A percentile compares a stretch with the other conserved stretches of the same genome.
These are phyloP conservation scores for Conus canariensis DNA, from an alignment of 2,888 invertebrate species.

Conservation along the genomic window DNA sequence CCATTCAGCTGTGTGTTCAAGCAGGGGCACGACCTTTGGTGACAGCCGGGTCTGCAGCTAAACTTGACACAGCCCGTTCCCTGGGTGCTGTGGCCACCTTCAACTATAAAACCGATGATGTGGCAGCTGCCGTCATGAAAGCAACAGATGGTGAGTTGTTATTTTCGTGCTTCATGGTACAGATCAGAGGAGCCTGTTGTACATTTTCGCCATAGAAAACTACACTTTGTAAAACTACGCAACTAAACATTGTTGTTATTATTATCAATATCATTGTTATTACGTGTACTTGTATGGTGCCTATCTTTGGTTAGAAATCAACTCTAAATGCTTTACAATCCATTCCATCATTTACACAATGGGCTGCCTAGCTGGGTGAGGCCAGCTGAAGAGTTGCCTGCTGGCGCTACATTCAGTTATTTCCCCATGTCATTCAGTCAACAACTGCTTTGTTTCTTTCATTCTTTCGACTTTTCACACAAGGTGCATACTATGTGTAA, in stretches of 20 bases:
- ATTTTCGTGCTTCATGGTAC: not conserved
- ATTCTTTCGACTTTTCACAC: no score
- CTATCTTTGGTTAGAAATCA: no score
- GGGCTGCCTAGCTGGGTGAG: no score
- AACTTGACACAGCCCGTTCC: constrained; percentile 68
- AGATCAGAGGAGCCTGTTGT: not conserved
- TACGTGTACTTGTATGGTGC: no score
- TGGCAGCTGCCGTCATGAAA: constrained; percentile 69
- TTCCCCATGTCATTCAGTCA: no score
- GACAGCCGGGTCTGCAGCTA: constrained; percentile 76
- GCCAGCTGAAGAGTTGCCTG: no score
- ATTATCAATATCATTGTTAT: no score
- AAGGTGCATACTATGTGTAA: no score
- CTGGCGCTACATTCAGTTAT: no score
- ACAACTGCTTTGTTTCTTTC: no score
- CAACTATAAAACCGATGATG: constrained; percentile 77
- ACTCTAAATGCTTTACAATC: no score
- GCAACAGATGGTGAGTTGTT: constrained; percentile 69
- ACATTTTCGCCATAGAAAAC: not conserved
- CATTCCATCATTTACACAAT: no score
- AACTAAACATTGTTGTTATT: not conserved
- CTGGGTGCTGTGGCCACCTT: constrained; percentile 76
- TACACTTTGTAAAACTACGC: not conserved
- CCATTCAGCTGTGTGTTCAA: constrained; percentile 74
- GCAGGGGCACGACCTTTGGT: constrained; percentile 70